Evolutionary conservation across 2,113 vertebrate genomes (phyloP).

Genomic region (Shinisaurus crocodilurus): DNA sequence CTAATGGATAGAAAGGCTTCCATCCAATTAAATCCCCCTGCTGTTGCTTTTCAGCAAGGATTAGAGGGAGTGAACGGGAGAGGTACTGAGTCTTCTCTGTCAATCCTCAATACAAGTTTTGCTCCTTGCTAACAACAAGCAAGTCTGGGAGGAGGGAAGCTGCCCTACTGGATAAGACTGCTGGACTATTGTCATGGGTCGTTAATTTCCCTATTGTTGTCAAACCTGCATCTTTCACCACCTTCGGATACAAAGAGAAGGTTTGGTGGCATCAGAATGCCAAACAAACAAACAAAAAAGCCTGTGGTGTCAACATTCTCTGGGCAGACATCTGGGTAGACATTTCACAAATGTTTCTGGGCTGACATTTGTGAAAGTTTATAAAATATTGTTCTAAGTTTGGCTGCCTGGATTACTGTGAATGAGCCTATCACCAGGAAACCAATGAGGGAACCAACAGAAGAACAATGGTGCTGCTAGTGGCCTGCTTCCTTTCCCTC

Average conservation of each 20-base stretch:
- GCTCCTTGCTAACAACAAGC: background rate
- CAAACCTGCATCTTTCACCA: conserved; percentile 15
- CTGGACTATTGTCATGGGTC: background rate
- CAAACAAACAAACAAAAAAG: background rate
- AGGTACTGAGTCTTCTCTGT: background rate
- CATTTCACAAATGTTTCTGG: too few relatives aligned
- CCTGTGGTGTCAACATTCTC: background rate
- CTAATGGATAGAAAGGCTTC: background rate
- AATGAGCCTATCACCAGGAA: background rate
- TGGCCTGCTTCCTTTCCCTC: too few relatives aligned
- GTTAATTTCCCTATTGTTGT: background rate
- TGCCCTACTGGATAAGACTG: background rate
- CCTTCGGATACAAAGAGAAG: background rate
- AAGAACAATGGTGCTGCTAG: too few relatives aligned
- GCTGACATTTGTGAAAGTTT: background rate
- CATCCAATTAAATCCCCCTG: conserved; percentile 8
- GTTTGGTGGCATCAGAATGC: background rate
- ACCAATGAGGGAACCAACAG: background rate
- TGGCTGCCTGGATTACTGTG: background rate
- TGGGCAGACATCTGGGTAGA: background rate
- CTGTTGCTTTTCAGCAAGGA: conserved; percentile 1
- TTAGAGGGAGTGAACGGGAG: background rate
- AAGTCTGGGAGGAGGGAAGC: background rate
- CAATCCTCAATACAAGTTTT: background rate
- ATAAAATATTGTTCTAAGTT: background rate